Evolutionary conservation across 2,888 invertebrate genomes (phyloP).

Genomic region (Seira sanloemensis): DNA sequence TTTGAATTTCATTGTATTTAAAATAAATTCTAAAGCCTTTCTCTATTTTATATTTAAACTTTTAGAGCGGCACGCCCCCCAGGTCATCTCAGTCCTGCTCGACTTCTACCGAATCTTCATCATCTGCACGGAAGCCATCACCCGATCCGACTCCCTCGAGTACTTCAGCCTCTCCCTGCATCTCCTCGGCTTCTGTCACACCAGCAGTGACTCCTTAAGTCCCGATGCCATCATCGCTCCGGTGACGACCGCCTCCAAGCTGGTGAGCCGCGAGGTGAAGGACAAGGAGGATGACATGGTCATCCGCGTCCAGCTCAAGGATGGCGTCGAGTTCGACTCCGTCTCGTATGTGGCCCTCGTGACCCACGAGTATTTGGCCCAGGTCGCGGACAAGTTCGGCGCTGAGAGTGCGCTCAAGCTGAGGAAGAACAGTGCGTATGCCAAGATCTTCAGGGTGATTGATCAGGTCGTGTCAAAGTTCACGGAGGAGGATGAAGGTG

Average conservation of each 20-base stretch:
- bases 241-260: slow-evolving; percentile 53
- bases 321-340: slow-evolving; percentile 57
- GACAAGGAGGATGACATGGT: slow-evolving; percentile 41
- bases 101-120: slow-evolving; percentile 57
- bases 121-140: slow-evolving; percentile 58
- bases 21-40: not conserved
- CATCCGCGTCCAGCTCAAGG: slow-evolving; percentile 33
- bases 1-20: slow-evolving; percentile 10
- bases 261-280: slow-evolving; percentile 60
- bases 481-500: slow-evolving; percentile 16
- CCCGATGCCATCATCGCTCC: slow-evolving; percentile 56
- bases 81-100: slow-evolving; percentile 24
- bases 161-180: slow-evolving; percentile 67
- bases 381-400: slow-evolving; percentile 63
- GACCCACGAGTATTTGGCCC: slow-evolving; percentile 65
- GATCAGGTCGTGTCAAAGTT: slow-evolving; percentile 41
- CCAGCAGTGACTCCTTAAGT: slow-evolving; percentile 13
- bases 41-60: slow-evolving; percentile 2
- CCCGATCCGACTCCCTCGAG: slow-evolving; percentile 61
- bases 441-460: slow-evolving; percentile 36
- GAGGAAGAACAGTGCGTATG: slow-evolving; percentile 20
- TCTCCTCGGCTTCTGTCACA: slow-evolving; percentile 66
- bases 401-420: slow-evolving; percentile 26
- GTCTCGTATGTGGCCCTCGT: slow-evolving; percentile 59
- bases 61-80: slow-evolving; percentile 26